A percentile compares a stretch with the other conserved stretches of the same genome.
Conservation (phyloP, 2,797 vertebrate species). For the Danio choprae region DNA sequence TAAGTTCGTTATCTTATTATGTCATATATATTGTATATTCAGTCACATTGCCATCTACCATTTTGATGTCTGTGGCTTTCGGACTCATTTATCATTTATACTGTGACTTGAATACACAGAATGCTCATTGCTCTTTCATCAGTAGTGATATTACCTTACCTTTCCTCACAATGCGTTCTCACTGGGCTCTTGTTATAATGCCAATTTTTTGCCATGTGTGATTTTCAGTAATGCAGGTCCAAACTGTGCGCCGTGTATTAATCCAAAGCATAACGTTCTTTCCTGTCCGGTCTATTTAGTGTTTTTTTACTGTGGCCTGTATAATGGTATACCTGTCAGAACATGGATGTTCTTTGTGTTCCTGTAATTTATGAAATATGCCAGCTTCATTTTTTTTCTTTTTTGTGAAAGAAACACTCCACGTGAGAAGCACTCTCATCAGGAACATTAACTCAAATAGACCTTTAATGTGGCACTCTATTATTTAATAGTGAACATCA, state of each 20-base stretch:
- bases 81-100: slow-evolving; percentile 6
- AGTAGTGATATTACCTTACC: neutral
- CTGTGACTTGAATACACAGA: slow-evolving; percentile 15
- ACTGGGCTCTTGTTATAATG: slow-evolving; percentile 22
- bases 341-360: slow-evolving; percentile 26
- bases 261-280: neutral
- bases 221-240: slow-evolving; percentile 10
- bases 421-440: slow-evolving; percentile 17
- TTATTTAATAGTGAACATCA: slow-evolving; percentile 10
- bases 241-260: neutral
- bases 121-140: neutral
- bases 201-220: slow-evolving; percentile 23
- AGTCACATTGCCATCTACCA: slow-evolving; percentile 20
- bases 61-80: slow-evolving; percentile 11
- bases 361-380: slow-evolving; percentile 27
- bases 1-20: slow-evolving; percentile 4
- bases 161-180: slow-evolving; percentile 16
- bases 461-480: slow-evolving; percentile 20
- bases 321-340: slow-evolving; percentile 28
- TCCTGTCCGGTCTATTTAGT: neutral
- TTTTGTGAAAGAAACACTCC: neutral
- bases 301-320: neutral
- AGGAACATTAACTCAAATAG: slow-evolving; percentile 33
- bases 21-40: slow-evolving; percentile 6
- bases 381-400: neutral